Percentiles rank a stretch among this genome's conserved stretches.
phyloP scores from a whole-genome alignment of 2,113 vertebrate genomes.

The Chlamydotis undulata region DNA sequence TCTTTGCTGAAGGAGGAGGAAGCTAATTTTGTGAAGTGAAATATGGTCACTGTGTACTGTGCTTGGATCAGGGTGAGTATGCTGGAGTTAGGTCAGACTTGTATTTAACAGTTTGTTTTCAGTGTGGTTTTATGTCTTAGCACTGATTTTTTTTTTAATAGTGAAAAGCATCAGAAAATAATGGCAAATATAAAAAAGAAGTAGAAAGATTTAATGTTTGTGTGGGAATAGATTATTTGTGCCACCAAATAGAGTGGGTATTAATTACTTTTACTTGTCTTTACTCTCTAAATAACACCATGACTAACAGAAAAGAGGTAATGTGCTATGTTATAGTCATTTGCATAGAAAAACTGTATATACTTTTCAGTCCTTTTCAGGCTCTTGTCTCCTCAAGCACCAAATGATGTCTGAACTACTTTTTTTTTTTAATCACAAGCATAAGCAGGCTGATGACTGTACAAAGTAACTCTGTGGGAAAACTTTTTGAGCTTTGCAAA shows the following conservation, averaged over 20 bases:
- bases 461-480: background rate
- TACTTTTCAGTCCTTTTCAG: background rate
- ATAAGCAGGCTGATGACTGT: background rate
- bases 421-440: background rate
- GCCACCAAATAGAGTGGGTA: background rate
- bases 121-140: background rate
- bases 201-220: background rate
- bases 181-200: background rate
- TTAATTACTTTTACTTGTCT: background rate
- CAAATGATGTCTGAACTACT: background rate
- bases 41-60: background rate
- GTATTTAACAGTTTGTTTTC: background rate
- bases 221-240: background rate
- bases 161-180: background rate
- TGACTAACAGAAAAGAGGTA: background rate
- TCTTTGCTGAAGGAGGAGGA: background rate
- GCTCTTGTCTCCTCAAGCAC: background rate
- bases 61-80: background rate
- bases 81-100: background rate
- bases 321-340: background rate
- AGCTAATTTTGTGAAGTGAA: constrained; percentile 15
- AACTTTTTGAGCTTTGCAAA: background rate
- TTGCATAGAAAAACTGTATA: background rate
- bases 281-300: background rate
- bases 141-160: background rate